A percentile compares a stretch with the other conserved stretches of the same genome.
Evolutionary conservation across 2,888 invertebrate species (phyloP).

Genomic region (Anagyrus pseudococci): DNA sequence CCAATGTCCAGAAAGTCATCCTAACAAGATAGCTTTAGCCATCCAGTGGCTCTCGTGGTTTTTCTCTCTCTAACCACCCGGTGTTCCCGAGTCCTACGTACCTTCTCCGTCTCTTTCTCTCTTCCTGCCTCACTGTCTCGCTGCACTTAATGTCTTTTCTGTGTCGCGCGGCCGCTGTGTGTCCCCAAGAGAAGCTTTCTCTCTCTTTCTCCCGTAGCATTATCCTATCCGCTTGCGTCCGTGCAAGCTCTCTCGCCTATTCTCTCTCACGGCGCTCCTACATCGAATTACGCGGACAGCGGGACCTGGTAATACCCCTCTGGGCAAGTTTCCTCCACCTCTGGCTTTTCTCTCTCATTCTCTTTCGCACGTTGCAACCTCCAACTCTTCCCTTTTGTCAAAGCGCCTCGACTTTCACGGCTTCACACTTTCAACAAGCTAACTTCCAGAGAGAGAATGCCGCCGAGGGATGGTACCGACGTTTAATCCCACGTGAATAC

Average conservation of each 20-base stretch:
- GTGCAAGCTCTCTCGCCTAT: not conserved
- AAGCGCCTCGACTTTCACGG: conserved; percentile 37
- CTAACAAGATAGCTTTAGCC: no score
- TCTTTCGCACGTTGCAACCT: conserved; percentile 9
- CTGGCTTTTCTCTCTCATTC: not conserved
- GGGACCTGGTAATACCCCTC: conserved; percentile 19
- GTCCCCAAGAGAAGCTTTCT: no score
- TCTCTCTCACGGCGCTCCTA: conserved; percentile 39
- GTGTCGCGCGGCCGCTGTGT: conserved; percentile 55
- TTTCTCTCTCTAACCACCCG: conserved; percentile 40
- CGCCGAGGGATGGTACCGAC: not conserved
- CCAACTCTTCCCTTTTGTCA: no score
- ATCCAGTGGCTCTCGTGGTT: conserved; percentile 50
- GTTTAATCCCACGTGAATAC: not conserved
- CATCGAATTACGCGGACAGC: conserved; percentile 46
- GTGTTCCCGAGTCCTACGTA: not conserved
- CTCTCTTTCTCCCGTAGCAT: conserved; percentile 53
- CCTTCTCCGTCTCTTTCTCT: conserved; percentile 30
- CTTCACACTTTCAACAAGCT: conserved; percentile 36
- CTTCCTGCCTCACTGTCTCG: conserved; percentile 38
- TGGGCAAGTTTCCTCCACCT: not conserved
- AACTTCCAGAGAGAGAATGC: conserved; percentile 23
- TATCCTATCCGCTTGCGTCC: conserved; percentile 53
- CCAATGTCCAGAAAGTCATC: no score
- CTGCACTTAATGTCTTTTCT: conserved; percentile 60